Evolutionary conservation across 2,113 vertebrate species (phyloP), one percentile per base, ranked within the genome.

Genomic region (Pterocles burchelli): DNA sequence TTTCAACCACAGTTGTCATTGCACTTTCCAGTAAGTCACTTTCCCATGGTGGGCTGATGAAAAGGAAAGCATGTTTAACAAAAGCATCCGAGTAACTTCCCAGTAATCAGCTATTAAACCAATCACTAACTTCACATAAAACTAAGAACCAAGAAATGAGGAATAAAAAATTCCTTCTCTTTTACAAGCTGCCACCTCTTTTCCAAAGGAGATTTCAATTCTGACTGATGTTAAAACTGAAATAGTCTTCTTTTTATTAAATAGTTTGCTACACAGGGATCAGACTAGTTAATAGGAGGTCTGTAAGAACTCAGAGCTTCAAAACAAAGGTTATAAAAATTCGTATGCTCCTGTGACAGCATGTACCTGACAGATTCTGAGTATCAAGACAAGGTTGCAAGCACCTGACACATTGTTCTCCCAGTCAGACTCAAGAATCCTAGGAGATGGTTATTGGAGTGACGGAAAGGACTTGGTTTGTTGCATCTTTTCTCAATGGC

Each of bases 381-480:
- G 66, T 45, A 52, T 79, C 67, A 59, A 89, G 94, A 71, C 57
- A 89, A 77, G 88, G 70, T 5, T 88, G 79, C 86, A 89, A 91
- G 33, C n/a, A 52, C 31, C 41, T 63, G 51, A 80, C 80, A 82
- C 70, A 73, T 80, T 86, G 82, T 79, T 84, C 77, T 87, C 76
- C 85, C 84, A 63, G 70, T 86, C 90, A 79, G 73, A 78, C 67
- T 93, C 75, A 71, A 9, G 24, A 82, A 92, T 83, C 68, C 65
- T 73, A 33, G 58, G 45, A 85, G 71, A 79, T 57, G 79, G 75
- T 73, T 70, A 49, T 9, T 85, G 65, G 55, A 76, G 85, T 97
- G 93, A 97, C 28, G 80, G 91, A 93, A 89, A 74, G 36, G 46
- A 59, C 88, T 84, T 90, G 67, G 57, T 95, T 94, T 86, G 94